phyloP scores from a whole-genome alignment of 2,113 vertebrate species.

The Clupea harengus region DNA sequence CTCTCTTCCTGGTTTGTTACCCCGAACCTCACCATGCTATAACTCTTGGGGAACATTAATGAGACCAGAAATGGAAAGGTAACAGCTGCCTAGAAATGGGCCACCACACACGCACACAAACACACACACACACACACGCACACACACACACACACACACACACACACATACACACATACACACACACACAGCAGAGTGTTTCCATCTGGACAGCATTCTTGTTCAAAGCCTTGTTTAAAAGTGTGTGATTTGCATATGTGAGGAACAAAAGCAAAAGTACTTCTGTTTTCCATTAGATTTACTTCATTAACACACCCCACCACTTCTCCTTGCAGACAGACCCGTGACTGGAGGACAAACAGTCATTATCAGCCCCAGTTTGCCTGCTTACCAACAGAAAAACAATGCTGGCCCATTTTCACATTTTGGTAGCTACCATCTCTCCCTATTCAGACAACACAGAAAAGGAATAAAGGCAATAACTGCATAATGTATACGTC shows the following conservation, averaged over 20 bases:
- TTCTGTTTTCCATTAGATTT: conserved; percentile 49
- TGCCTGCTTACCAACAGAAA: conserved; percentile 15
- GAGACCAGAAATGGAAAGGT: conserved; percentile 28
- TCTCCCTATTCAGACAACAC: background rate
- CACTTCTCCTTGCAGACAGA: conserved; percentile 34
- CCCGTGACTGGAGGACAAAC: background rate
- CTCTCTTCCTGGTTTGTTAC: conserved; percentile 8
- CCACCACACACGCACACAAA: conserved; percentile 1
- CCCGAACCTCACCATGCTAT: conserved; percentile 20
- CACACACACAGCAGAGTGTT: conserved; percentile 51
- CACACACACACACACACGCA: conserved; percentile 9
- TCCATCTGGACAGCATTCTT: conserved; percentile 60
- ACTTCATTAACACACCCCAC: conserved; percentile 47
- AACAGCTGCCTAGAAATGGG: conserved; percentile 36
- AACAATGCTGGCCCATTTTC: background rate
- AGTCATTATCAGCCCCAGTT: background rate
- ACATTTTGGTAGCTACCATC: background rate
- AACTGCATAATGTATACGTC: conserved; percentile 13
- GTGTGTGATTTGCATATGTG: conserved; percentile 59
- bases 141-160: conserved; percentile 1
- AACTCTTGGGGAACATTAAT: conserved; percentile 31
- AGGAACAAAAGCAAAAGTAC: conserved; percentile 56
- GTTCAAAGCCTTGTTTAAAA: conserved; percentile 66
- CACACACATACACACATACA: conserved; percentile 20
- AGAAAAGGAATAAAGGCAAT: conserved; percentile 18